phyloP scores from a whole-genome alignment of 2,797 vertebrate species.

The Morelia viridis region DNA sequence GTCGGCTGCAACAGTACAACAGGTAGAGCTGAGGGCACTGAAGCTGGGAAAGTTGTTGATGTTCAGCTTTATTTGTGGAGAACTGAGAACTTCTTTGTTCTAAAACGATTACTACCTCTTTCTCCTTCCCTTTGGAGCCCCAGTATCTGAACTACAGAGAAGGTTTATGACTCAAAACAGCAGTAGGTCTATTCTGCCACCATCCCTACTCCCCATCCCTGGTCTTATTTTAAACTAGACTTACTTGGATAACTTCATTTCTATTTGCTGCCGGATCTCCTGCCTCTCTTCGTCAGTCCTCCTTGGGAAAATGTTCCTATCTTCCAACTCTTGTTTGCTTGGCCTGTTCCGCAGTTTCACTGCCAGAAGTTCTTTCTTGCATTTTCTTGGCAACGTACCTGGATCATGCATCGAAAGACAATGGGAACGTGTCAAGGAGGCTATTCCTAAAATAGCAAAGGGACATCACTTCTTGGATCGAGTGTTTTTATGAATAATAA shows the following conservation, averaged over 20 bases:
- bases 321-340: slow-evolving; percentile 94
- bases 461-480: neutral
- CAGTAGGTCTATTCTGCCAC: neutral
- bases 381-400: slow-evolving; percentile 92
- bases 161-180: neutral
- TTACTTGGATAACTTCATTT: slow-evolving; percentile 97
- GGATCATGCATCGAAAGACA: slow-evolving; percentile 38
- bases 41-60: neutral
- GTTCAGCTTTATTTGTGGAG: neutral
- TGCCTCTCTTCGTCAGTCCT: slow-evolving; percentile 93
- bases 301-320: slow-evolving; percentile 94
- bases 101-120: neutral
- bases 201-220: neutral
- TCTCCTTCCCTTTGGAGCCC: neutral
- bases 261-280: slow-evolving; percentile 95
- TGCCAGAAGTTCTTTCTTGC: slow-evolving; percentile 92
- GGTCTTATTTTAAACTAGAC: slow-evolving; percentile 58
- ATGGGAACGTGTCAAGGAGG: slow-evolving; percentile 40
- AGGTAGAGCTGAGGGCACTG: neutral
- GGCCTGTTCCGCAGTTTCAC: slow-evolving; percentile 94
- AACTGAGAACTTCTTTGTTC: neutral
- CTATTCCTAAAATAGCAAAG: slow-evolving; percentile 16
- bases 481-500: neutral
- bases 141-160: neutral
- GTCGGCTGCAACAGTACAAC: neutral